Evolutionary conservation across 2,113 vertebrate genomes (phyloP), one percentile per base, ranked within the genome.

Genomic region (Cathartes aura): DNA sequence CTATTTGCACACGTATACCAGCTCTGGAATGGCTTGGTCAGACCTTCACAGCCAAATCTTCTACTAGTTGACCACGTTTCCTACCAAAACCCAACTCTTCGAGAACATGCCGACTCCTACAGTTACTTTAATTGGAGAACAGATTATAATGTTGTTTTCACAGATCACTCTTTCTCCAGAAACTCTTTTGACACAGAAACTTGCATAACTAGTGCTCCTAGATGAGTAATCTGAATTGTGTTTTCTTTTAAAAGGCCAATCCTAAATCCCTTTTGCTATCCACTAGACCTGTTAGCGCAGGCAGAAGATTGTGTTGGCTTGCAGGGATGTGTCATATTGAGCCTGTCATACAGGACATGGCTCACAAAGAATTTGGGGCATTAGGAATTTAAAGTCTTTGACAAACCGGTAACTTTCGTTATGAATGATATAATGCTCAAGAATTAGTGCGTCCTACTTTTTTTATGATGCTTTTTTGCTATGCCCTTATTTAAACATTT

Each of bases 161-260:
- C 70, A 93, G 92, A 94, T 84, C 68, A 74, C 40, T 89, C 87
- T 95, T 95, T 93, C 94, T 92, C 38, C 80, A 94, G 91, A 97
- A 97, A 93, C 91, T 94, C 91, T 78, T 92, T 93, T 91, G 93
- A 95, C 94, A 96, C 81, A 96, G 72, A 91, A 96, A 95, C 89
- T 96, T 93, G 93, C 93, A 89, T 94, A 95, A 95, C 76, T 67
- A 22, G 47, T 68, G 81, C 78, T 91, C 80, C 91, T 47, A 89
- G 87, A 94, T 96, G 94, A 96, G 81, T 95, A 94, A 95, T 90
- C 68, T 5, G 21, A 90, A 60, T 83, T 56, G 2, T 94, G 89
- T 83, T 93, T 95, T 79, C 94, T 94, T 93, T 84, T 60, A 34
- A 95, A 95, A 96, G 86, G 89, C 86, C 89, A 90, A 67, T 71